Conservation (phyloP, 2,888 invertebrate genomes). For the Ophioninae sp. region DNA sequence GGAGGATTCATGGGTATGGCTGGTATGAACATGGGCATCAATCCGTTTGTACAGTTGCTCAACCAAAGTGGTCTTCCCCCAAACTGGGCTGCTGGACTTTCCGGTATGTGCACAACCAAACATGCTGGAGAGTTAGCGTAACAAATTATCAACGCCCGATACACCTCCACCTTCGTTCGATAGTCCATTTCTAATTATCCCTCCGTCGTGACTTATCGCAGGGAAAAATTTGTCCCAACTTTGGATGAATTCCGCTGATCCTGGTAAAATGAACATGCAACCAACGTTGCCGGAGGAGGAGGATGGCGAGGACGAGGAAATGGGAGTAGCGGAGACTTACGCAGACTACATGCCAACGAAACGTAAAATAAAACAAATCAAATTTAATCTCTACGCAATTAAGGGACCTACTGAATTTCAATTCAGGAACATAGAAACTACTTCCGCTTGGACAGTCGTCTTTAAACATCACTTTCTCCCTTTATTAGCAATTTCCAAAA, state of each 20-base stretch:
- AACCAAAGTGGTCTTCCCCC: slow-evolving; percentile 78
- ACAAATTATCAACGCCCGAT: neutral
- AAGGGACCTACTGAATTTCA: too few relatives aligned
- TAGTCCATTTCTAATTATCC: slow-evolving; percentile 17
- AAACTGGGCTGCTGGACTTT: slow-evolving; percentile 78
- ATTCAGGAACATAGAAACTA: too few relatives aligned
- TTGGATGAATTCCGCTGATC: slow-evolving; percentile 83
- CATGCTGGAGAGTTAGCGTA: slow-evolving; percentile 22
- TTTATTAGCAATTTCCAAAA: neutral
- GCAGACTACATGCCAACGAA: slow-evolving; percentile 99
- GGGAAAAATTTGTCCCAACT: slow-evolving; percentile 84
- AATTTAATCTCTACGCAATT: neutral
- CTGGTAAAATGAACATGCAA: slow-evolving; percentile 80
- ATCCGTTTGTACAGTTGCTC: slow-evolving; percentile 80
- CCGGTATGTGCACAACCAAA: slow-evolving; percentile 70
- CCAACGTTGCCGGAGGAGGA: slow-evolving; percentile 85
- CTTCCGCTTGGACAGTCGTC: too few relatives aligned
- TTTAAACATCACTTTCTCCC: neutral
- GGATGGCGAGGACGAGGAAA: slow-evolving; percentile 96
- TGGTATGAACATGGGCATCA: slow-evolving; percentile 79
- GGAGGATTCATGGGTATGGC: slow-evolving; percentile 79
- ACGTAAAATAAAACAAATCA: slow-evolving; percentile 82
- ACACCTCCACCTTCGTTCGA: neutral
- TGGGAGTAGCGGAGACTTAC: slow-evolving; percentile 99
- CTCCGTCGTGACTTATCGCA: slow-evolving; percentile 35